phyloP scores from a whole-genome alignment of 2,888 invertebrate species.

The Mesopsocus fuscifrons region DNA sequence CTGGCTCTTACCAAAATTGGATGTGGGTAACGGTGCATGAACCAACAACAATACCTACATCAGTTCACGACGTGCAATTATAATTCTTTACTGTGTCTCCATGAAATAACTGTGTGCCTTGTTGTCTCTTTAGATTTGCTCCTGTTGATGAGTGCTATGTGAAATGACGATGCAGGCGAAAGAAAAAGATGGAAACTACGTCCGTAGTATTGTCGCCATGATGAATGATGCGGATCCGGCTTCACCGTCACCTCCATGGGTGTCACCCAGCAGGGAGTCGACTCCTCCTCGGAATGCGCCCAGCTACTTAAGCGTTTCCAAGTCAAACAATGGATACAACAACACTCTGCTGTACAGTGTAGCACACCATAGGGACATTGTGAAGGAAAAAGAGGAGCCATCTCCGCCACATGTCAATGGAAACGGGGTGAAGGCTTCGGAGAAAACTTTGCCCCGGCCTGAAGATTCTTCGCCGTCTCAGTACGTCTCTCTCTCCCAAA shows the following conservation, averaged over 20 bases:
- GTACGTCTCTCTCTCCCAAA: not conserved
- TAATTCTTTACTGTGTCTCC: no score
- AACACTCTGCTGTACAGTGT: conserved; percentile 54
- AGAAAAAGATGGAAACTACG: not conserved
- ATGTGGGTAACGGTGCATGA: no score
- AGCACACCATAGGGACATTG: not conserved
- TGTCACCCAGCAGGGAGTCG: no score
- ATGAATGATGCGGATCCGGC: not conserved
- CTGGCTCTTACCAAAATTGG: no score
- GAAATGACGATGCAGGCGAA: not conserved
- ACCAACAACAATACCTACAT: no score
- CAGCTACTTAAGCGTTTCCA: conserved; percentile 72
- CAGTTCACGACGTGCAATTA: no score
- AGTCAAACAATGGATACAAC: conserved; percentile 80
- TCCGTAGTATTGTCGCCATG: not conserved
- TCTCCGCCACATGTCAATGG: not conserved
- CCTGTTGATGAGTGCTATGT: no score
- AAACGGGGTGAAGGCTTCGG: not conserved
- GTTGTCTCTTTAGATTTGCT: no score
- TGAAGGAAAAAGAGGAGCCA: not conserved
- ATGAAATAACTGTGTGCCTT: no score
- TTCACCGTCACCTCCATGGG: not conserved
- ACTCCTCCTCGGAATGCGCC: conserved; percentile 26
- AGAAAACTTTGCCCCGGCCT: not conserved
- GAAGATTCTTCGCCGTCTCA: not conserved